Base-by-base conservation (phyloP, 1,140 invertebrate species). In the Pteromalus puparum region DNA sequence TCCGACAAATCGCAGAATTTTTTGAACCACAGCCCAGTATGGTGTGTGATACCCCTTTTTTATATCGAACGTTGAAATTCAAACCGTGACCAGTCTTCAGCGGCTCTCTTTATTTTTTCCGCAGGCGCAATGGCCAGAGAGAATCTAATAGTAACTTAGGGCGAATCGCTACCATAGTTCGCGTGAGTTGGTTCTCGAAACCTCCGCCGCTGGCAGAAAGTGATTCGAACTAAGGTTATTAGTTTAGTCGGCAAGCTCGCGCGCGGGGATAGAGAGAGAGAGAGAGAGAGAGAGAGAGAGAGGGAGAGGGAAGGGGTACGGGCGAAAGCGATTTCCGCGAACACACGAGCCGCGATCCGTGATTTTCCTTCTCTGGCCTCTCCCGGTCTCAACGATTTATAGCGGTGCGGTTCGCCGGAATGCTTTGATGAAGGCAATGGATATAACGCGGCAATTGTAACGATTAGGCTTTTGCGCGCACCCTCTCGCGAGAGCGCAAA, bases 211-310 rank as follows among this genome's bases (percentile, higher is more conserved):
- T 30, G 46, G 42, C 34, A 73, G 81, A 85, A 87, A 87, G 83
- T 80, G 79, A 87, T 86, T 85, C 38, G 76, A 85, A 84, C 82
- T 85, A 79, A 82, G 72, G 53, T 82, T 82, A 87, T 87, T 87
- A 85, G 74, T 82, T 85, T 70, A 87, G 75, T 80, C 26, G 76
- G 74, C 65, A 67, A 82, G 70, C 80, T 68, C 7, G 65, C 74
- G 65, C 74, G 26, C 30, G 1, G 18, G 53, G 18, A 7, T n/a
- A n/a, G 18, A n/a, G 53, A 61, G 18, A 18, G 12, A 48, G 46
- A 48, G 46, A 48, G 46, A 15, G 46, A 48, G 48, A 53, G 48
- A 53, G 48, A 53, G 48, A 53, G 48, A 53, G 15, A 18, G 48
- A 53, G 48, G 2, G 12, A 48, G 46, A 48, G 46, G 10, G 46